phyloP scores from a whole-genome alignment of 2,797 vertebrate genomes.

The Hybognathus amarus region DNA sequence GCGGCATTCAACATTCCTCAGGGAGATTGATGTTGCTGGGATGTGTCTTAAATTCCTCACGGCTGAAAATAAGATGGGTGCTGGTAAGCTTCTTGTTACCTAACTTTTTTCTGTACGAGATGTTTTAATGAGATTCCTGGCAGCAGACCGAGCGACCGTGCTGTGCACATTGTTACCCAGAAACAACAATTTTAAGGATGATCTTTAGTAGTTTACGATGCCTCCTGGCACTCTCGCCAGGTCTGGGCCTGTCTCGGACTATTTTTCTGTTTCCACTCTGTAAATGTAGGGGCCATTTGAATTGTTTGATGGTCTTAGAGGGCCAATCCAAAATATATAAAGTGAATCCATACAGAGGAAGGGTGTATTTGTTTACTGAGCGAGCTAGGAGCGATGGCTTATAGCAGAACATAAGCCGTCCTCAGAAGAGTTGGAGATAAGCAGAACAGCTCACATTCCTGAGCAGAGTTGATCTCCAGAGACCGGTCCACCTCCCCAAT shows the following conservation, averaged over 20 bases:
- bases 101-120: constrained; percentile 1
- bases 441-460: constrained; percentile 51
- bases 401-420: constrained; percentile 43
- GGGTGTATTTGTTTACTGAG: constrained; percentile 57
- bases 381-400: constrained; percentile 35
- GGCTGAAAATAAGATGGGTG: constrained; percentile 35
- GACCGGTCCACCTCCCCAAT: constrained; percentile 34
- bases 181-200: constrained; percentile 22
- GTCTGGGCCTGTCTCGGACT: not conserved
- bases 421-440: constrained; percentile 51
- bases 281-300: constrained; percentile 25
- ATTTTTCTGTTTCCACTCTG: constrained; percentile 11
- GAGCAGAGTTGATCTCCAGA: constrained; percentile 37
- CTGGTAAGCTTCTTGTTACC: constrained; percentile 25
- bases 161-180: constrained; percentile 10
- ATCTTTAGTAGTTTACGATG: constrained; percentile 40
- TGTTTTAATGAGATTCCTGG: constrained; percentile 31
- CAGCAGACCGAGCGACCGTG: not conserved
- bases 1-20: constrained; percentile 46
- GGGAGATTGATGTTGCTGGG: constrained; percentile 49
- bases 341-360: constrained; percentile 43
- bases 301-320: constrained; percentile 50
- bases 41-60: constrained; percentile 44
- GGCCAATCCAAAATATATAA: constrained; percentile 55
- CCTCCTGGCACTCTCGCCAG: constrained; percentile 5